Evolutionary conservation across 2,113 vertebrate species (phyloP).

Genomic region (Colossoma macropomum): DNA sequence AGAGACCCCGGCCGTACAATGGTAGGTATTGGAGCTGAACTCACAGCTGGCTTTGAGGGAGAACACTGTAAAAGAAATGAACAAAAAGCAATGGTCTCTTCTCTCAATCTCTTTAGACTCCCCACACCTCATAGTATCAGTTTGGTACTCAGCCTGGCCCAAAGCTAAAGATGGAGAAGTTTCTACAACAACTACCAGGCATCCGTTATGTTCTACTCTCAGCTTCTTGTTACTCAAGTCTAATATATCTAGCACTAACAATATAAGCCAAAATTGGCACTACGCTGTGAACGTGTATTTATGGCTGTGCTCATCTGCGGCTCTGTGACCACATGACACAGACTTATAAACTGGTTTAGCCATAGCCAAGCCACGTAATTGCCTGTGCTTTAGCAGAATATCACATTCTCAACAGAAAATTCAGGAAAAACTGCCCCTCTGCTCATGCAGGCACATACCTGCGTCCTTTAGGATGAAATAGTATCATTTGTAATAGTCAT

Average conservation of each 20-base stretch:
- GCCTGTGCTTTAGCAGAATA: background rate
- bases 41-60: conserved; percentile 78
- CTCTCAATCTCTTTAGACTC: background rate
- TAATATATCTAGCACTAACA: background rate
- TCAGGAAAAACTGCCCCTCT: no score
- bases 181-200: background rate
- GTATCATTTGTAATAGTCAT: background rate
- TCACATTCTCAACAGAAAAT: no score
- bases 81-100: background rate
- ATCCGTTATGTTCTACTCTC: background rate
- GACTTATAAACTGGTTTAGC: background rate
- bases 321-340: background rate
- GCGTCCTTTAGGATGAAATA: background rate
- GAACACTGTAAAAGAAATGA: conserved; percentile 70
- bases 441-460: background rate
- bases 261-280: conserved; percentile 1
- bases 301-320: conserved; percentile 1
- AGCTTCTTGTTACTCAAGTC: background rate
- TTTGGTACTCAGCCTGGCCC: background rate
- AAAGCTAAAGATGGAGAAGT: background rate
- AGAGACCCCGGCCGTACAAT: conserved; percentile 94
- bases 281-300: background rate
- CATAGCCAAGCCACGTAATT: no score
- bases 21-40: conserved; percentile 90
- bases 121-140: background rate